These are phyloP conservation scores for Toxotes chatareus DNA, from an alignment of 2,113 vertebrate genomes.

Conservation along the genomic window DNA sequence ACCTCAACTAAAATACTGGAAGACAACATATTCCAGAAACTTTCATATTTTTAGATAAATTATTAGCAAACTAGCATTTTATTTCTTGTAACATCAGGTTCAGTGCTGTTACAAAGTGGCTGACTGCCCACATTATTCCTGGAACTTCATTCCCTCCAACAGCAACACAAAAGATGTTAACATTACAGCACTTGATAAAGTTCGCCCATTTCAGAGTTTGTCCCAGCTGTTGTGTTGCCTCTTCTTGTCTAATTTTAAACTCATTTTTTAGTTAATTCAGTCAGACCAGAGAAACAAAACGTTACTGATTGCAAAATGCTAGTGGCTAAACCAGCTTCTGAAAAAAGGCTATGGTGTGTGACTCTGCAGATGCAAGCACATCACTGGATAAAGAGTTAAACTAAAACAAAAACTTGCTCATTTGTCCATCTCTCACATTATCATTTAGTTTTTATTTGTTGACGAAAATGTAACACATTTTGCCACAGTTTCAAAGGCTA, in stretches of 20 bases:
- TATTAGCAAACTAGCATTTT: background rate
- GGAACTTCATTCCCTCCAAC: too few species aligned
- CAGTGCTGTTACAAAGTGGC: too few species aligned
- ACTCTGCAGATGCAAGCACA: background rate
- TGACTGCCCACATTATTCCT: too few species aligned
- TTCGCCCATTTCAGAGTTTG: background rate
- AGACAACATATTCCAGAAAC: background rate
- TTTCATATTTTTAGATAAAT: background rate
- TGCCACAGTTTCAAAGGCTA: background rate
- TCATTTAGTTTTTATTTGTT: background rate
- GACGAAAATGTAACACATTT: background rate
- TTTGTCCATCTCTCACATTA: background rate
- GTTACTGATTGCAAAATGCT: background rate
- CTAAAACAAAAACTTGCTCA: background rate
- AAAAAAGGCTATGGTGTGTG: slow-evolving; percentile 3
- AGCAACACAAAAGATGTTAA: too few species aligned
- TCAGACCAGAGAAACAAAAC: background rate
- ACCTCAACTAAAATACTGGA: background rate
- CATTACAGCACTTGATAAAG: too few species aligned
- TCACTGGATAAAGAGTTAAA: background rate
- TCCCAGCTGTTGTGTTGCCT: background rate
- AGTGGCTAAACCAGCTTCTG: background rate
- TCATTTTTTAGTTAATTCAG: too few species aligned
- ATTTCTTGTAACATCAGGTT: background rate
- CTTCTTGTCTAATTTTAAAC: too few species aligned